Evolutionary conservation across 2,797 vertebrate species (phyloP).

Genomic region (Crocidura indochinensis): DNA sequence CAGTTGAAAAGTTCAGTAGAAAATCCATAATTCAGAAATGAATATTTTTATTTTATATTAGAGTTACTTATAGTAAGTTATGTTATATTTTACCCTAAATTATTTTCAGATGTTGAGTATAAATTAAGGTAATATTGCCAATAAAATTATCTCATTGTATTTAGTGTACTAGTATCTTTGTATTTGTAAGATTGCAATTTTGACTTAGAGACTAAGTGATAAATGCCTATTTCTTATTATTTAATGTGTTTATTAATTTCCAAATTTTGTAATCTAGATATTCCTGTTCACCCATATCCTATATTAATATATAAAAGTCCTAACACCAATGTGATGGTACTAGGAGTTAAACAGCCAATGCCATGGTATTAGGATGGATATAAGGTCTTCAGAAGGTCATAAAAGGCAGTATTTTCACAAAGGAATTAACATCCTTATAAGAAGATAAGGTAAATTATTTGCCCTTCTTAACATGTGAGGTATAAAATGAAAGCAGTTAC

Average conservation of each 20-base stretch:
- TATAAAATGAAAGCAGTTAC: neutral
- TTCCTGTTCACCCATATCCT: neutral
- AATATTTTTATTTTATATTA: neutral
- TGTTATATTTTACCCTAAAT: neutral
- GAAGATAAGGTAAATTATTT: neutral
- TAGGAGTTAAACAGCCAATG: neutral
- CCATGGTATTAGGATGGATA: neutral
- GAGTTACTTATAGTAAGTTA: neutral
- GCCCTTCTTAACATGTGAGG: neutral
- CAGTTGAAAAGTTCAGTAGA: slow-evolving; percentile 18
- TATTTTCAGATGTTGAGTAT: neutral
- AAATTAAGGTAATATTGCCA: neutral
- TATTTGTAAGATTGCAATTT: neutral
- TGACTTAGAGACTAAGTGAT: neutral
- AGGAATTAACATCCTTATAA: neutral
- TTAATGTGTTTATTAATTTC: neutral
- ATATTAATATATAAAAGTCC: neutral
- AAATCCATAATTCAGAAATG: neutral
- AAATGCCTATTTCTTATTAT: neutral
- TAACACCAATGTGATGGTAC: neutral
- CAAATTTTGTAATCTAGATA: neutral
- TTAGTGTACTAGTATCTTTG: neutral
- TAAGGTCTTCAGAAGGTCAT: neutral
- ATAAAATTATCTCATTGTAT: neutral
- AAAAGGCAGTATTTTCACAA: neutral